Percentiles rank a stretch among this genome's conserved stretches.
Conservation (phyloP, 2,797 vertebrate species). For the Bothrops alternatus region DNA sequence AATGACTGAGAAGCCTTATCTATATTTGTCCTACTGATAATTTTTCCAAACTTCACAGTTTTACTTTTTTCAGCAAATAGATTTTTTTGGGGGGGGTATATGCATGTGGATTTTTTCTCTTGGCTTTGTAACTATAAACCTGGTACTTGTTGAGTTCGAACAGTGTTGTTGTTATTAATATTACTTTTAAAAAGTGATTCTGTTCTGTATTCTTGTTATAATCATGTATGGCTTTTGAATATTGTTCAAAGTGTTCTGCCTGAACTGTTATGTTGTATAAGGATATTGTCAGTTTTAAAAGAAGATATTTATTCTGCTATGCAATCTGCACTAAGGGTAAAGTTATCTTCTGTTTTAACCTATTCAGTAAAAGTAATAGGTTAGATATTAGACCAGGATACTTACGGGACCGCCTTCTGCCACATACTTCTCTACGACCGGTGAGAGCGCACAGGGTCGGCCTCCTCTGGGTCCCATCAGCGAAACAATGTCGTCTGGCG, state of each 20-base stretch:
- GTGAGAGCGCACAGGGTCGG: too few relatives aligned
- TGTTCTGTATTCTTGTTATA: background rate
- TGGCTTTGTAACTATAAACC: background rate
- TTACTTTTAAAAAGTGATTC: background rate
- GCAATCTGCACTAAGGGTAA: background rate
- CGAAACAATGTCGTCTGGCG: too few relatives aligned
- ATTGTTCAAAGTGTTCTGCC: background rate
- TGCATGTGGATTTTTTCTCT: background rate
- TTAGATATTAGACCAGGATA: background rate
- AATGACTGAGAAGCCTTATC: constrained; percentile 4
- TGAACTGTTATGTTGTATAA: background rate
- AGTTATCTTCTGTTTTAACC: background rate
- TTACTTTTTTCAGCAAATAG: constrained; percentile 8
- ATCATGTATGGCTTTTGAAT: background rate
- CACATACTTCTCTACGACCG: too few relatives aligned
- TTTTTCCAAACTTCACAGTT: constrained; percentile 47
- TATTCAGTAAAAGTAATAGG: background rate
- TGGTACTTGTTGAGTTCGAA: background rate
- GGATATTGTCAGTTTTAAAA: constrained; percentile 1
- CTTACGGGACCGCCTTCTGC: too few relatives aligned
- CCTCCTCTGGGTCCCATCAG: too few relatives aligned
- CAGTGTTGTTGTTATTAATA: background rate
- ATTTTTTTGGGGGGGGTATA: background rate
- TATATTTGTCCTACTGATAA: constrained; percentile 39
- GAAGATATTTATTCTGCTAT: background rate